Base-by-base conservation (phyloP, 53 echinoderm and acorn worm species). In the Glandiceps talaboti region DNA sequence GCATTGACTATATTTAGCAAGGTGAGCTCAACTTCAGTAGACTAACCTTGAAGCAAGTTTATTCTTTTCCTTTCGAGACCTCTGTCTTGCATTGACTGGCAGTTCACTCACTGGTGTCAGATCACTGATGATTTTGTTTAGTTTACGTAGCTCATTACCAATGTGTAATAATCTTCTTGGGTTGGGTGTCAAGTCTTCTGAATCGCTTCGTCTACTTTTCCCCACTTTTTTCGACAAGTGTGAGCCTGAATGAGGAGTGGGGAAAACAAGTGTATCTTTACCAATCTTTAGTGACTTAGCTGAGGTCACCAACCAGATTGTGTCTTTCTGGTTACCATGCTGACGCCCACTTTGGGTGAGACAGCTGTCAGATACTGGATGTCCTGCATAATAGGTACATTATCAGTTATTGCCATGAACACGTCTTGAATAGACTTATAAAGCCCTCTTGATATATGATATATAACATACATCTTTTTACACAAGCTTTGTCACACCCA, bases 1-100 rank as follows among this genome's bases (percentile, higher is more conserved):
- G n/a, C n/a, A n/a, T n/a, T n/a, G n/a, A n/a, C n/a, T n/a, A n/a
- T n/a, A n/a, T n/a, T n/a, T n/a, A n/a, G n/a, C n/a, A n/a, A n/a
- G n/a, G n/a, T n/a, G n/a, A n/a, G n/a, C n/a, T n/a, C n/a, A n/a
- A n/a, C n/a, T n/a, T n/a, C n/a, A n/a, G n/a, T n/a, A n/a, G n/a
- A n/a, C n/a, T n/a, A n/a, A n/a, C 95, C 95, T 92, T 74, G 95
- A 95, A 31, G 95, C 95, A 28, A 96, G 84, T 76, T 96, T 96
- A 75, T 96, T 96, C 82, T 96, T 96, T 76, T 96, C 97, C 74
- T 93, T 88, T 79, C 97, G 81, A 26, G 93, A 94, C 32, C 85
- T 84, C 80, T 93, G 92, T 76, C 92, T 83, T 29, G 93, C 90
- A 78, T 77, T 91, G 1, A 77, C 76, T 0, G 92, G 83, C 32